Percentiles rank a stretch among this genome's conserved stretches.
Evolutionary conservation across 2,797 vertebrate genomes (phyloP).

Genomic region (Clamator glandarius): DNA sequence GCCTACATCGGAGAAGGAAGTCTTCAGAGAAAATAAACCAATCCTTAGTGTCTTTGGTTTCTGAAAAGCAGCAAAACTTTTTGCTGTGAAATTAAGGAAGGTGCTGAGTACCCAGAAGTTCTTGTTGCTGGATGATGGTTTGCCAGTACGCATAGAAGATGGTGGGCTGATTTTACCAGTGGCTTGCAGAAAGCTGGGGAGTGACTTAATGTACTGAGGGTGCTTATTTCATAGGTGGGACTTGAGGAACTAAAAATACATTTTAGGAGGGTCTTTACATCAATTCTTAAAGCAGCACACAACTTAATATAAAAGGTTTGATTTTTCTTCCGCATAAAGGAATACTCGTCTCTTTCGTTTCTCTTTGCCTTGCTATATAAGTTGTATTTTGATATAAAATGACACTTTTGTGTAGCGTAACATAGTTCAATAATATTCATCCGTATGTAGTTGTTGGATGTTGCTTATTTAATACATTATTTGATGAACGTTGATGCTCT

Average conservation of each 20-base stretch:
- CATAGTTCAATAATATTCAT: not conserved
- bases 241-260: not conserved
- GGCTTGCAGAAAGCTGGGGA: not conserved
- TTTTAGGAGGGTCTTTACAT: not conserved
- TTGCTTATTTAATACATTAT: not conserved
- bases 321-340: not conserved
- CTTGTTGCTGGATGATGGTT: fast-evolving
- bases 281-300: not conserved
- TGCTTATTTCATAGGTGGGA: fast-evolving
- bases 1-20: not conserved
- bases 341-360: not conserved
- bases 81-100: not conserved
- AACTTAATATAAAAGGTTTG: not conserved
- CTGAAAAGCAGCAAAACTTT: not conserved
- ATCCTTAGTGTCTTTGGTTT: not conserved
- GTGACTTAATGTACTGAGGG: not conserved
- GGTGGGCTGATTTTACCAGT: not conserved
- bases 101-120: not conserved
- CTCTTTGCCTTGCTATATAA: not conserved
- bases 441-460: not conserved
- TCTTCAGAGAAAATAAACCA: not conserved
- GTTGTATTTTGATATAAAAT: not conserved
- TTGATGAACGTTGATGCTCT: not conserved
- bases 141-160: not conserved
- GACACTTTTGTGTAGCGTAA: not conserved